Percentiles rank a stretch among this genome's conserved stretches.
Evolutionary conservation across 2,113 vertebrate genomes (phyloP).

Genomic region (Paedocypris sp.): DNA sequence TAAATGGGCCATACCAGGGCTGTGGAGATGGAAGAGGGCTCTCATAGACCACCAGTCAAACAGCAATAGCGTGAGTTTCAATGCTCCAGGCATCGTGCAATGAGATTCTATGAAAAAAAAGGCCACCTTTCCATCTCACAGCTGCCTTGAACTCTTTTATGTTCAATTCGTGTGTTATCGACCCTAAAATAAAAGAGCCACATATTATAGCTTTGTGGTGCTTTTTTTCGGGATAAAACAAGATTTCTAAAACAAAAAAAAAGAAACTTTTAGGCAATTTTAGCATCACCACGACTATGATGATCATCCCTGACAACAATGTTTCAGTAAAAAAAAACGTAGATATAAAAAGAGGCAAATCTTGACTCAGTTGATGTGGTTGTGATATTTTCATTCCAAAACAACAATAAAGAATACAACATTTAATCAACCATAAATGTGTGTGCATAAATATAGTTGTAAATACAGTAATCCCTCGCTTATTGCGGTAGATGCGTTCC

Average conservation of each 20-base stretch:
- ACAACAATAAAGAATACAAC: too few species aligned
- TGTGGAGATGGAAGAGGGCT: not conserved
- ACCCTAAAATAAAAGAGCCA: not conserved
- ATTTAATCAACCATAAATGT: too few species aligned
- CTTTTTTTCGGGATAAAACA: too few species aligned
- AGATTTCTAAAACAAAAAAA: not conserved
- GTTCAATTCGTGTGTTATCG: not conserved
- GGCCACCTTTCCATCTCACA: not conserved
- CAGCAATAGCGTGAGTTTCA: not conserved
- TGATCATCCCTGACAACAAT: too few species aligned
- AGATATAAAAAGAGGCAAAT: too few species aligned
- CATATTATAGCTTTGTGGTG: not conserved
- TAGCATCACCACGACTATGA: too few species aligned
- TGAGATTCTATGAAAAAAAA: not conserved
- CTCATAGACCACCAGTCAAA: not conserved
- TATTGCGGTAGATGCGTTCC: too few species aligned
- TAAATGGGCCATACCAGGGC: not conserved
- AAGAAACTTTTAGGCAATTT: not conserved
- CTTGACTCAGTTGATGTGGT: too few species aligned
- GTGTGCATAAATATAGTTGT: too few species aligned
- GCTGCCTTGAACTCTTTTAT: slow-evolving; percentile 5
- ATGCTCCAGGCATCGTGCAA: slow-evolving; percentile 1
- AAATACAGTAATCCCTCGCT: too few species aligned
- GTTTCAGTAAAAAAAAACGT: too few species aligned
- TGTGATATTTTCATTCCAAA: too few species aligned